These are phyloP conservation scores for Pempheris klunzingeri DNA, from an alignment of 2,797 vertebrate genomes.

Conservation along the genomic window DNA sequence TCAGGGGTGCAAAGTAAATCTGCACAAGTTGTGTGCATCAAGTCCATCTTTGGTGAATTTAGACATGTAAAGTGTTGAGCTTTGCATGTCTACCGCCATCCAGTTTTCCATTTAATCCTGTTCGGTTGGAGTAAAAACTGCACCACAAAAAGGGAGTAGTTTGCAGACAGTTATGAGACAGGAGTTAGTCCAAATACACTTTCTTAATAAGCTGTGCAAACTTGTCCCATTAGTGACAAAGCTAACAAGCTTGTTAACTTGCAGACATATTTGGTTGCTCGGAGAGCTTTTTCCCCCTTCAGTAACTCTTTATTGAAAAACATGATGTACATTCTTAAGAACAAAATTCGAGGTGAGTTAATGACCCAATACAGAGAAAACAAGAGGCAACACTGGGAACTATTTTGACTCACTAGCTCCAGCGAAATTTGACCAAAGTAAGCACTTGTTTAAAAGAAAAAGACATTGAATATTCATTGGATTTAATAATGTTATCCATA, in stretches of 20 bases:
- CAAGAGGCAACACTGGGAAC: not conserved
- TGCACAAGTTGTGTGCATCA: not conserved
- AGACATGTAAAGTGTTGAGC: not conserved
- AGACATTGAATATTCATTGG: not conserved
- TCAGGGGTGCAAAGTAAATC: not conserved
- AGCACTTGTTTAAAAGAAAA: not conserved
- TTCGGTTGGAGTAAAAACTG: not conserved
- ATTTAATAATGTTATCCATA: not conserved
- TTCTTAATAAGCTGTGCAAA: not conserved
- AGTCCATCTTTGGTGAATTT: not conserved
- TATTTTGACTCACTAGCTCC: not conserved
- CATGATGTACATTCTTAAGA: not conserved
- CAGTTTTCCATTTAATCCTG: not conserved
- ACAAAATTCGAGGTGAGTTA: not conserved
- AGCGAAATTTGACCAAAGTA: not conserved
- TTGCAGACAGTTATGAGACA: not conserved
- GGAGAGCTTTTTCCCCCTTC: not conserved
- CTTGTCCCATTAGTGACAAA: not conserved
- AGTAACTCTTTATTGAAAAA: not conserved
- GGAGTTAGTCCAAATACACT: not conserved
- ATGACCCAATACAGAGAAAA: not conserved
- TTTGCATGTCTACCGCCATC: not conserved
- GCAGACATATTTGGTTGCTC: not conserved
- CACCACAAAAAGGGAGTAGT: not conserved
- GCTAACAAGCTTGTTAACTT: not conserved